phyloP scores from a whole-genome alignment of 1,140 invertebrate species.

The Drosophila nebulosa region DNA sequence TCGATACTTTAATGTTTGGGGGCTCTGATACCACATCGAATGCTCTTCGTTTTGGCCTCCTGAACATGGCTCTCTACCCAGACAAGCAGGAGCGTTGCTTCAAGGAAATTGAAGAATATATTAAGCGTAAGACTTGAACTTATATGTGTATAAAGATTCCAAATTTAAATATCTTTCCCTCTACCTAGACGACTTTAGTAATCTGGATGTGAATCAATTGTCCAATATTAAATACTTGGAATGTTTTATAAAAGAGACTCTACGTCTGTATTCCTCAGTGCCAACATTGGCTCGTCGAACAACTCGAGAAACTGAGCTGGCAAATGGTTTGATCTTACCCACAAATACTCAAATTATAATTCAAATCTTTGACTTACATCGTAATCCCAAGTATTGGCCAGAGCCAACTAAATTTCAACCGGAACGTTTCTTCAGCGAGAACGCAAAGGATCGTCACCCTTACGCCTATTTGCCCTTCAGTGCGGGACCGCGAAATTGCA shows the following conservation, averaged over 20 bases:
- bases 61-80: conserved; percentile 83
- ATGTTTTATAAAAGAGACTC: conserved; percentile 84
- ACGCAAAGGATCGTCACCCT: conserved; percentile 71
- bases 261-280: conserved; percentile 86
- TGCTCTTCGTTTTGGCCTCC: conserved; percentile 83
- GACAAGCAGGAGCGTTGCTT: conserved; percentile 85
- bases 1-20: conserved; percentile 91
- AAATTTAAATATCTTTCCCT: conserved; percentile 53
- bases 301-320: conserved; percentile 81
- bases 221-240: conserved; percentile 85
- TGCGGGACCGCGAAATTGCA: conserved; percentile 69
- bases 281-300: conserved; percentile 83
- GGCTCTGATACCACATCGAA: conserved; percentile 88
- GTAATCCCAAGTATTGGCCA: conserved; percentile 84
- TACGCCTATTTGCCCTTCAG: conserved; percentile 85
- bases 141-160: background rate
- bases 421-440: conserved; percentile 87
- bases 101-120: conserved; percentile 47
- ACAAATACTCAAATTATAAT: conserved; percentile 81
- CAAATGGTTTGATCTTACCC: conserved; percentile 81
- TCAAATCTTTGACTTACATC: conserved; percentile 82
- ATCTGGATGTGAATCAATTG: conserved; percentile 82
- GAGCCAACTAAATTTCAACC: conserved; percentile 89
- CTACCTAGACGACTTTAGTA: conserved; percentile 41
- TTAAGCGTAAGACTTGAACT: conserved; percentile 14